Conservation (phyloP, 2,888 invertebrate genomes). For the Diaprepes abbreviatus region DNA sequence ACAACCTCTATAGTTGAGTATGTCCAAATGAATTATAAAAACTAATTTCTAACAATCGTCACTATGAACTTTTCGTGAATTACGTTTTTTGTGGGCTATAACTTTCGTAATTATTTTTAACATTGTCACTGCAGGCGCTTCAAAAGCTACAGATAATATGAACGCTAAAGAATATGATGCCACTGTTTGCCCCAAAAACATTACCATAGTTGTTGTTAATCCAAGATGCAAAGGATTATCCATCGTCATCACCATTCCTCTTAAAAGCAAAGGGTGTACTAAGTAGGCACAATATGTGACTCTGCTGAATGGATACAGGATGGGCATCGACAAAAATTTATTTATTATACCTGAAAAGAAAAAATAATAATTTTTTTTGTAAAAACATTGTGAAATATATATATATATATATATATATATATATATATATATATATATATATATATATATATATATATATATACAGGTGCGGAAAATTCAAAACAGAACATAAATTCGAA, state of each 20-base stretch:
- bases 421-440: too few species aligned
- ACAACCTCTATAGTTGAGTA: too few species aligned
- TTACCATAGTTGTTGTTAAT: constrained; percentile 81
- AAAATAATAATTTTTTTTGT: too few species aligned
- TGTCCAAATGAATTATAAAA: too few species aligned
- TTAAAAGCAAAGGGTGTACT: constrained; percentile 86
- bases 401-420: too few species aligned
- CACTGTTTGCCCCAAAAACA: constrained; percentile 86
- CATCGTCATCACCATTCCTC: constrained; percentile 84
- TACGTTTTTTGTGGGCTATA: constrained; percentile 50
- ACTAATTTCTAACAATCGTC: constrained; percentile 11
- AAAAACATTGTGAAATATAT: too few species aligned
- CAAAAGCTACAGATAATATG: constrained; percentile 84
- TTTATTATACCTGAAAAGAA: constrained; percentile 75
- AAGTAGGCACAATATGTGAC: constrained; percentile 91
- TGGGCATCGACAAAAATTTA: constrained; percentile 79
- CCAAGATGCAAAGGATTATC: constrained; percentile 87
- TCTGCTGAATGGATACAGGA: constrained; percentile 86
- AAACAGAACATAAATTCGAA: too few species aligned
- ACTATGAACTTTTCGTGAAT: constrained; percentile 6
- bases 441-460: too few species aligned
- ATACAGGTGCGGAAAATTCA: too few species aligned
- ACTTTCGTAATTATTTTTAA: constrained; percentile 72
- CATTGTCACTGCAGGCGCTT: constrained; percentile 89
- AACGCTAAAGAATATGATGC: constrained; percentile 84